Evolutionary conservation across 2,888 invertebrate genomes (phyloP), one percentile per base, ranked within the genome.

Genomic region (Patella depressa): DNA sequence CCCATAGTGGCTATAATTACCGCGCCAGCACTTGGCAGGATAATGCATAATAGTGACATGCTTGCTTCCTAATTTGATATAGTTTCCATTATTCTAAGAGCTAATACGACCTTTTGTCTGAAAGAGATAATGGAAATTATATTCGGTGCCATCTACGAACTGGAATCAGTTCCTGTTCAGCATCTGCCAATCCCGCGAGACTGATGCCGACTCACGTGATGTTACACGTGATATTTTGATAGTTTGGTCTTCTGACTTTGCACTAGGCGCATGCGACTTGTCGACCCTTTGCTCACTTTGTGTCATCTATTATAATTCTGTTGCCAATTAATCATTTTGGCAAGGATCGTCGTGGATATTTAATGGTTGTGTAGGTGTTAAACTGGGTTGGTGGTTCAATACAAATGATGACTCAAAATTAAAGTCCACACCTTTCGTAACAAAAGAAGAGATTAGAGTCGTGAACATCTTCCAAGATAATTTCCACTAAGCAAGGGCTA

Each of bases 51-150:
- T 57, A 74, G 73, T 79, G 79, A 78, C 79, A 79, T 73, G 73
- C 77, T 53, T 65, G 57, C 72, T 69, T 77, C 75, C 79, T 79
- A 79, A 79, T 79, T 79, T 79, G 79, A 79, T 79, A 77, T 75
- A 77, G 77, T 79, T 77, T 71, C 75, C 74, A 70, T 53, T 71
- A 75, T 57, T 71, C 53, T 71, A 71, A 75, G 70, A 71, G 75
- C 75, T 71, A 71, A 53, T 71, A 53, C 24, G 19, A 54, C 75
- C 71, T 75, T 75, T 70, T 75, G 53, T 75, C 71, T 53, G 75
- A 55, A 34, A 65, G 11, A 71, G 75, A 75, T 75, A 75, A 75
- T 75, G 75, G 71, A 71, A 75, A 75, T 75, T 75, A 75, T 75
- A 53, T 75, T 75, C 71, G 34, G 29, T 53, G 19, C 24, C 65